Percentiles rank a stretch among this genome's conserved stretches.
Conservation (phyloP, 2,888 invertebrate species). For the Coleophora deauratella region DNA sequence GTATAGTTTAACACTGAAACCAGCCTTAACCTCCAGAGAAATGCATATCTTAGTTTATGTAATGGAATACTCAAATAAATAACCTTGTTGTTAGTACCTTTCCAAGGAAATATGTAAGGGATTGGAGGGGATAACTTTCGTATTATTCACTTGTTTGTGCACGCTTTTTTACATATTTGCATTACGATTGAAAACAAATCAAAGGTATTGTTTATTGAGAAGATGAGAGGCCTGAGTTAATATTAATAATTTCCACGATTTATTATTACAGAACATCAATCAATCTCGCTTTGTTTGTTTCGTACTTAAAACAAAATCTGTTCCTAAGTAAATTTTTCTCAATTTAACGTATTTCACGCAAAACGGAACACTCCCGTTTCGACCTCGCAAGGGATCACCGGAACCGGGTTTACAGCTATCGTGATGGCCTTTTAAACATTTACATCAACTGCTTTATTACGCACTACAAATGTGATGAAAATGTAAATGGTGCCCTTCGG, state of each 20-base stretch:
- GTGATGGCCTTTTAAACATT: conserved; percentile 45
- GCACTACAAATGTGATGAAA: conserved; percentile 51
- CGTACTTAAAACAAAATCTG: too few relatives aligned
- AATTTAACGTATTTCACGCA: too few relatives aligned
- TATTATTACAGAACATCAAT: too few relatives aligned
- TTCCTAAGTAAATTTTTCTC: too few relatives aligned
- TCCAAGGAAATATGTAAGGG: background rate
- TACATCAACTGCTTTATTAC: conserved; percentile 47
- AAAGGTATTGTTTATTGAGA: too few relatives aligned
- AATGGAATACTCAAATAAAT: conserved; percentile 6
- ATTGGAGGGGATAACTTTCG: background rate
- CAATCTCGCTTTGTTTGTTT: too few relatives aligned
- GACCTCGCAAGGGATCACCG: conserved; percentile 9
- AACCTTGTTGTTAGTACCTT: background rate
- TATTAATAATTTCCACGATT: background rate
- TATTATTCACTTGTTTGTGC: background rate
- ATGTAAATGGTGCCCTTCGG: conserved; percentile 42
- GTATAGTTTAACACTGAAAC: too few relatives aligned
- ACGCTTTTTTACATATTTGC: too few relatives aligned
- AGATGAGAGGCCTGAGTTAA: too few relatives aligned
- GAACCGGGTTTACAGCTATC: conserved; percentile 50
- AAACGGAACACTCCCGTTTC: too few relatives aligned
- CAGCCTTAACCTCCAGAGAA: background rate
- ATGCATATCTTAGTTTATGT: conserved; percentile 9
- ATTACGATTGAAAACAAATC: too few relatives aligned